Conservation (phyloP, 2,888 invertebrate species). For the Latheticus oryzae region DNA sequence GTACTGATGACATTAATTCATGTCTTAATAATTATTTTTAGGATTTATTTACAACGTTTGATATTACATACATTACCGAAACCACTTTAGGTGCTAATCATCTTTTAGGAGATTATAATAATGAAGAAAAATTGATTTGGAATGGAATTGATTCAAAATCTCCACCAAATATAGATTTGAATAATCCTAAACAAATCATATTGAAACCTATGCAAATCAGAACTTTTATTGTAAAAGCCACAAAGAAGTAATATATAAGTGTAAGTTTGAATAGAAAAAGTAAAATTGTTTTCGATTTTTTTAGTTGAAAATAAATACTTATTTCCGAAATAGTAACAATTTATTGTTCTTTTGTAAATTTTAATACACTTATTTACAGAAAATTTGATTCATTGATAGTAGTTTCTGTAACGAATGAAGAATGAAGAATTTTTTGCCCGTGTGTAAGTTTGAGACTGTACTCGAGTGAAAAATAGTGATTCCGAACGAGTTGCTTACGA, state of each 20-base stretch:
- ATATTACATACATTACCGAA: slow-evolving; percentile 61
- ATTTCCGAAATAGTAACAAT: too few species aligned
- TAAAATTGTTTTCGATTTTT: not conserved
- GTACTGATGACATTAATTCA: not conserved
- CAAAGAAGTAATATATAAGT: slow-evolving; percentile 11
- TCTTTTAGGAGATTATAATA: slow-evolving; percentile 68
- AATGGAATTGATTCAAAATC: slow-evolving; percentile 10
- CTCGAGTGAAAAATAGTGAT: too few species aligned
- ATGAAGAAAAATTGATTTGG: slow-evolving; percentile 66
- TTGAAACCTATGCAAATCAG: slow-evolving; percentile 81
- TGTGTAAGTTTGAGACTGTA: too few species aligned
- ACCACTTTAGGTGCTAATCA: slow-evolving; percentile 67
- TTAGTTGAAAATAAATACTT: not conserved
- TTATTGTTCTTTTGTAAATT: too few species aligned
- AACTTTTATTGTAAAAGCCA: slow-evolving; percentile 70
- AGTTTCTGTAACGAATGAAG: too few species aligned
- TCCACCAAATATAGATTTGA: slow-evolving; percentile 36
- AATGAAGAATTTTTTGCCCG: too few species aligned
- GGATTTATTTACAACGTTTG: slow-evolving; percentile 63
- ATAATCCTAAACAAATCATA: slow-evolving; percentile 62
- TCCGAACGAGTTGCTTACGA: too few species aligned
- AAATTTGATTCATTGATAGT: too few species aligned
- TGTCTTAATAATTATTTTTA: slow-evolving; percentile 47
- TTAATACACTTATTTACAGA: too few species aligned
- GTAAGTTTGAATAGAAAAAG: not conserved